These are phyloP conservation scores for Thermophis baileyi DNA, from an alignment of 2,113 vertebrate species.

Conservation along the genomic window DNA sequence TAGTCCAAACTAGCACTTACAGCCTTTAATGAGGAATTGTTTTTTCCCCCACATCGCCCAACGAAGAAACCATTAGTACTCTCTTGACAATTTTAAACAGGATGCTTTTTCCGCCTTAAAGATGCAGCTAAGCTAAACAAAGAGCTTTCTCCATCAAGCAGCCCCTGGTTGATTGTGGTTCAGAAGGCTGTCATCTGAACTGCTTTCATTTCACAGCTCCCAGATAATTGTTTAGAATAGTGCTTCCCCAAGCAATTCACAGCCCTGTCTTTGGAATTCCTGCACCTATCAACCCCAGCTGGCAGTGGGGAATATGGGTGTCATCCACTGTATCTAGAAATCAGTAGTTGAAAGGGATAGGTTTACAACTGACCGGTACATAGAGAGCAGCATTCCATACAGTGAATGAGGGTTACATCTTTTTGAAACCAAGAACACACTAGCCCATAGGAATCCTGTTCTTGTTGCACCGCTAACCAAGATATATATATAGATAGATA, in stretches of 20 bases:
- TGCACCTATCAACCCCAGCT: background rate
- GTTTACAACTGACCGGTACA: background rate
- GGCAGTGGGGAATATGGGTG: background rate
- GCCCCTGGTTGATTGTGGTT: background rate
- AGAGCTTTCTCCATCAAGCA: background rate
- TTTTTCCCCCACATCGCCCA: background rate
- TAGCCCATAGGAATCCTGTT: background rate
- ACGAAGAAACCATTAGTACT: background rate
- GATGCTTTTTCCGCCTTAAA: background rate
- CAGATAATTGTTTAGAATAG: background rate
- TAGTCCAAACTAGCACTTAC: too few species aligned
- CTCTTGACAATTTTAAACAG: background rate
- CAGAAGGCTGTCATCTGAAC: background rate
- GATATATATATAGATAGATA: too few species aligned
- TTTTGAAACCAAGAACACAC: background rate
- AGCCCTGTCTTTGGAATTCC: background rate
- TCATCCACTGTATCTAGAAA: background rate
- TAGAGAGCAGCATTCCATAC: background rate
- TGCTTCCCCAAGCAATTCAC: background rate
- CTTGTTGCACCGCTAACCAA: background rate
- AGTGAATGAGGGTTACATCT: background rate
- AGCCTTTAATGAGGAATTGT: background rate
- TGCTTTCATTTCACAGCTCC: background rate
- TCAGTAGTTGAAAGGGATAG: background rate
- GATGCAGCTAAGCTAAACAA: background rate